Evolutionary conservation across 2,888 invertebrate genomes (phyloP), one percentile per base, ranked within the genome.

Genomic region (Tyria jacobaeae): DNA sequence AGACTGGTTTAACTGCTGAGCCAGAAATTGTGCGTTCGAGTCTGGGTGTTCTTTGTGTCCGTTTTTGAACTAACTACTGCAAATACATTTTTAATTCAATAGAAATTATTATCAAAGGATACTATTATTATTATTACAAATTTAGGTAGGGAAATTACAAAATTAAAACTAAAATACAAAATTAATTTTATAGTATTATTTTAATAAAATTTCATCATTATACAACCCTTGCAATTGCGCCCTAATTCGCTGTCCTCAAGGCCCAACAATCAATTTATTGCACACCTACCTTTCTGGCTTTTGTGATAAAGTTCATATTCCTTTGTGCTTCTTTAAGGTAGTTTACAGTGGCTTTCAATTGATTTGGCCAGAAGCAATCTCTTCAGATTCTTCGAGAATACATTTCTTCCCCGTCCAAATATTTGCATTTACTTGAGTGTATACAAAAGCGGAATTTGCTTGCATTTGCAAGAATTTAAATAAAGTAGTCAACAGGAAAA

Each of bases 361-460:
- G 87, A 87, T 88, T 87, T 82, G 82, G 81, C 80, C 76, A 78
- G 82, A 82, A 85, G 85, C 87, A 88, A 88, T 85, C 83, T 88
- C 83, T 82, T 66, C 74, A 85, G 86, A 86, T 88, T 87, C 84
- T 81, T 85, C 77, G 73, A 82, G 81, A 83, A 82, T 81, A 85
- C 83, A 84, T 83, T 87, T 86, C 85, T 85, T 85, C 78, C 57
- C 68, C 64, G 69, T 79, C 84, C 82, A 82, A 80, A 85, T 88
- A 87, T 88, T 88, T 87, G 88, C 88, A 86, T 90, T 89, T 81
- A 73, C 82, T 84, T 76, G 81, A 84, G 83, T 84, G 82, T 84
- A 79, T 85, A 85, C 82, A 80, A 81, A 85, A 84, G 82, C 83
- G 82, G 84, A 87, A 87, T 89, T 88, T 86, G 87, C 81, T 81